phyloP scores from a whole-genome alignment of 1,140 invertebrate genomes.

The Zaprionus ornatus region DNA sequence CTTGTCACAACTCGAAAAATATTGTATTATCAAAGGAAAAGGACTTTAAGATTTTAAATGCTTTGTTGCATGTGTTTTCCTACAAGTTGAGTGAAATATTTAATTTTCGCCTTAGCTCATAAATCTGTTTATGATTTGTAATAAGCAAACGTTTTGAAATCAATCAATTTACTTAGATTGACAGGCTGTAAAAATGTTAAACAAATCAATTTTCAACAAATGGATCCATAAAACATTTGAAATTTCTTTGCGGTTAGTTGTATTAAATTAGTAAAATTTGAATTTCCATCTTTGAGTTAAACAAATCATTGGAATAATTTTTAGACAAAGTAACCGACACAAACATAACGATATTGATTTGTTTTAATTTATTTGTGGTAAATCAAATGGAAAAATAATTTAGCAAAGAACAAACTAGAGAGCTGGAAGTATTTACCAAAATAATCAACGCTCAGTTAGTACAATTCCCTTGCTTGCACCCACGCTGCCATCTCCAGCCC shows the following conservation, averaged over 20 bases:
- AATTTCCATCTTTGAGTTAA: not conserved
- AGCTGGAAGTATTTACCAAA: too few species aligned
- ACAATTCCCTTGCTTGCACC: not conserved
- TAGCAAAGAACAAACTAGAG: not conserved
- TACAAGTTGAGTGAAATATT: not conserved
- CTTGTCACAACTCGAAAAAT: not conserved
- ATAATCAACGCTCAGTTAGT: not conserved
- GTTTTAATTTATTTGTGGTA: not conserved
- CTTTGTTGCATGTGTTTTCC: too few species aligned
- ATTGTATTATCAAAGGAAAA: not conserved
- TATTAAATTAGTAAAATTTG: not conserved
- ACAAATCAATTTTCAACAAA: not conserved
- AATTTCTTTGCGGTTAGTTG: not conserved
- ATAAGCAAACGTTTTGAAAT: too few species aligned
- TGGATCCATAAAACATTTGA: not conserved
- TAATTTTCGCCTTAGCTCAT: not conserved
- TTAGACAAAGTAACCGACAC: too few species aligned
- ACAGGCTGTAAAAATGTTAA: not conserved
- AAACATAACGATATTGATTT: not conserved
- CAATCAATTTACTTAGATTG: not conserved
- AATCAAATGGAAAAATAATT: not conserved
- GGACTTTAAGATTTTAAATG: too few species aligned
- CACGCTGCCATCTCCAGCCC: slow-evolving; percentile 7
- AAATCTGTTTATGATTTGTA: not conserved
- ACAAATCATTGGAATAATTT: too few species aligned